Evolutionary conservation across 2,888 invertebrate species (phyloP), one percentile per base, ranked within the genome.

Genomic region (Ctena decussata): DNA sequence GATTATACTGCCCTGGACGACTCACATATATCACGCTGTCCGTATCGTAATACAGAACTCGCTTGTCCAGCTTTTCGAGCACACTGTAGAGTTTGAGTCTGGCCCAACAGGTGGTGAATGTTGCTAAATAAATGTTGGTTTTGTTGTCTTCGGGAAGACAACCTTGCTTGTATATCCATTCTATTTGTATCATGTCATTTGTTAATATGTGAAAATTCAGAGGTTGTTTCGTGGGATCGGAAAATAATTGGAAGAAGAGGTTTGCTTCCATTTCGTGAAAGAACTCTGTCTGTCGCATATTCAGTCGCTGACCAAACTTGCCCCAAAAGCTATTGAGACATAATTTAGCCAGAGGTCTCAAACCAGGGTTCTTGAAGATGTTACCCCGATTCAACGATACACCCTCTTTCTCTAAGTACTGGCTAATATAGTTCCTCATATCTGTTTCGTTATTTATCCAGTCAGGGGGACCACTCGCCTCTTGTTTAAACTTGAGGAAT

Each of bases 31-130:
- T 72, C 15, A 80, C 60, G 18, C 60, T 60, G 65, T 84, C 80
- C 37, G 84, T 84, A 53, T 85, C 85, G 21, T 82, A 85, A 53
- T 85, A 85, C 18, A 85, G 24, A 2, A 85, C 81, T 35, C 78
- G 12, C 30, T 71, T 73, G 46, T 78, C 46, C 15, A 85, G 27
- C 21, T 75, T 1, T 71, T 85, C 78, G 24, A 81, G 74, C 39
- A 85, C 84, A 75, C 78, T 78, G 81, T 81, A 85, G 15, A 85
- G 60, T 80, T 80, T 84, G 32, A 84, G 74, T 77, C 85, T 85
- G 60, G 81, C 81, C 78, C 82, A 82, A 46, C 81, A 85, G 0
- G 85, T 85, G 0, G 85, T 85, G 53, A 82, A 85, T 0, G 85
- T 85, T 12, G 81, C 84, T 57, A 84, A 65, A 30, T 84, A 80